A percentile compares a stretch with the other conserved stretches of the same genome.
Evolutionary conservation across 1,140 invertebrate genomes (phyloP).

Genomic region (Pogonognathellus flavescens): DNA sequence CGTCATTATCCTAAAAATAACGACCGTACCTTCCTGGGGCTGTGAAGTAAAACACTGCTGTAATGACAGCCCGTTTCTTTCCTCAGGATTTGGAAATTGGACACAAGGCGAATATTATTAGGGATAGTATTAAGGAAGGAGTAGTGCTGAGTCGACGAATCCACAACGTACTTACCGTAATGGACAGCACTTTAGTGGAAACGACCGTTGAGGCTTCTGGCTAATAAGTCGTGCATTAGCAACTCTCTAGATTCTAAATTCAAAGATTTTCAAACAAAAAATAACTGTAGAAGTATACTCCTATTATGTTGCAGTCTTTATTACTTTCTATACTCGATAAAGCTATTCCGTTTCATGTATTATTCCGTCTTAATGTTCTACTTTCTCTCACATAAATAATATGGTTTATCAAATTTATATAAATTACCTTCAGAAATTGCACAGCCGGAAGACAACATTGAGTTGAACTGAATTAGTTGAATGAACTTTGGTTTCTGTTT

Average conservation of each 20-base stretch:
- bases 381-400: too few relatives aligned
- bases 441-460: too few relatives aligned
- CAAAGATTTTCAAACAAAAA: slow-evolving; percentile 7
- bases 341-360: too few relatives aligned
- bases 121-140: slow-evolving; percentile 15
- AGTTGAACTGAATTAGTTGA: too few relatives aligned
- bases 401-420: too few relatives aligned
- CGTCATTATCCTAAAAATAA: background rate
- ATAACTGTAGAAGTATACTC: background rate
- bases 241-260: slow-evolving; percentile 18
- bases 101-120: slow-evolving; percentile 13
- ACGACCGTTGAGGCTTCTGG: slow-evolving; percentile 25
- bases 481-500: too few relatives aligned
- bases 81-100: slow-evolving; percentile 11
- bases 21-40: background rate
- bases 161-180: slow-evolving; percentile 21
- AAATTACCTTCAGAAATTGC: too few relatives aligned
- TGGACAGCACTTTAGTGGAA: slow-evolving; percentile 29
- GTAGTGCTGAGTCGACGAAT: slow-evolving; percentile 12
- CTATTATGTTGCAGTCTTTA: too few relatives aligned
- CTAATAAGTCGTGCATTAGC: slow-evolving; percentile 27
- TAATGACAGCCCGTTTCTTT: background rate
- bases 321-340: too few relatives aligned
- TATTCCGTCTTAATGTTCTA: too few relatives aligned
- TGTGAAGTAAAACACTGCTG: background rate